Evolutionary conservation across 2,797 vertebrate genomes (phyloP).

Genomic region (Crax fasciolata): DNA sequence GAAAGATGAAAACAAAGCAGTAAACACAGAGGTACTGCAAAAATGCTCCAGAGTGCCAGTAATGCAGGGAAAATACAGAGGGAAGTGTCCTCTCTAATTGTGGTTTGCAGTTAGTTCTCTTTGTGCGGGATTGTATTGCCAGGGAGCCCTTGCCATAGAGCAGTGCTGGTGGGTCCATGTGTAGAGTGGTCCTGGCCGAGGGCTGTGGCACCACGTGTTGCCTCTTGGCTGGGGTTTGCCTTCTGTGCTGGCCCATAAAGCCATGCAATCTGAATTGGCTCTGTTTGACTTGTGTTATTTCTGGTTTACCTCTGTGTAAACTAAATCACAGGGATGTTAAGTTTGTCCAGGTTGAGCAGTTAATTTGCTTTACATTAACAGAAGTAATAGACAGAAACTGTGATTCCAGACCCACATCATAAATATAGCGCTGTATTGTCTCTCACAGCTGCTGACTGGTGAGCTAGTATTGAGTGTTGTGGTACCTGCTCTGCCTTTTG

Average conservation of each 20-base stretch:
- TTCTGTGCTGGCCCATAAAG: neutral
- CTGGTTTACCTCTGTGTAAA: neutral
- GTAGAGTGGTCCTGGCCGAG: rapidly evolving
- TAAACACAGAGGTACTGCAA: neutral
- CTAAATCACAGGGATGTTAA: neutral
- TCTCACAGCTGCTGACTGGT: neutral
- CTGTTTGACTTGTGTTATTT: neutral
- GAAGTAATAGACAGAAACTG: neutral
- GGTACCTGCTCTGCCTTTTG: neutral
- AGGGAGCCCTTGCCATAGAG: neutral
- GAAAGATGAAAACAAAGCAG: neutral
- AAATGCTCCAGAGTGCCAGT: neutral
- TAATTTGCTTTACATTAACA: neutral
- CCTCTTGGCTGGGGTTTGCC: rapidly evolving
- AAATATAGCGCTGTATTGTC: neutral
- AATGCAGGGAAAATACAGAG: neutral
- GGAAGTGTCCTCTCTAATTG: neutral
- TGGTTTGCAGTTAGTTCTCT: neutral
- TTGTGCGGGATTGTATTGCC: neutral
- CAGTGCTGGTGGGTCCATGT: rapidly evolving
- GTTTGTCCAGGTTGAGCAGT: neutral
- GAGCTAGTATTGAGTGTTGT: neutral
- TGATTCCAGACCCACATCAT: rapidly evolving
- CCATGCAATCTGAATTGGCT: neutral
- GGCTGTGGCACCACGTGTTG: rapidly evolving